Base-by-base conservation (phyloP, 2,113 vertebrate genomes). In the Labeo rohita region DNA sequence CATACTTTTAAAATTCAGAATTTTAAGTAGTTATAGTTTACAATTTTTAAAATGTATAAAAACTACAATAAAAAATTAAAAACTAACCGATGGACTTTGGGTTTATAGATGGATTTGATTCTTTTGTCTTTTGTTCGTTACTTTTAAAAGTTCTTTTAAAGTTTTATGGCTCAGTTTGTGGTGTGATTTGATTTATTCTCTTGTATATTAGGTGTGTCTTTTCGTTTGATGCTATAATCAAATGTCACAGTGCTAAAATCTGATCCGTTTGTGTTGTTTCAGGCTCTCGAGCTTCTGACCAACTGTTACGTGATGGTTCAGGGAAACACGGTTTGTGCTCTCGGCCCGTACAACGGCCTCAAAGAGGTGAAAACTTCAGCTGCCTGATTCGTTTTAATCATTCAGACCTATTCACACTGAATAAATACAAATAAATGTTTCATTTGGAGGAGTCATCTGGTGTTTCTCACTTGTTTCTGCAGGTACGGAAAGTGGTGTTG, bases 221-320 rank as follows among this genome's bases (percentile, higher is more conserved):
- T 84, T 34, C 21, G 23, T n/a, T 21, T 74, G 50, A 52, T 5
- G 13, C 50, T 15, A 13, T 16, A 6, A 2, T 75, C 7, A 11
- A 50, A 13, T 8, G 10, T 15, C 3, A 15, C 6, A 23, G 49
- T 36, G 28, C 9, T 54, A 4, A 76, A 43, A 75, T 54, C 21
- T 63, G 0, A 21, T 63, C 8, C 1, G 84, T 74, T 0, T 1
- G 90, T 74, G 83, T 4, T 52, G 61, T 18, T 84, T 82, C 80
- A 99, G 98, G 98, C 98, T 0, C 90, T 99, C 87, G 98, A 99
- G 92, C 92, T 99, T 74, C 91, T 99, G 89, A 99, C 98, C 34
- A 96, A 94, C 93, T 99, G 98, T 92, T 99, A 99, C 4, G 95
- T 99, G 85, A 97, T 99, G 98, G 98, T 99, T 88, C 98, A 99